Base-by-base conservation (phyloP, 2,797 vertebrate species). In the Mormyrops attenuatus region DNA sequence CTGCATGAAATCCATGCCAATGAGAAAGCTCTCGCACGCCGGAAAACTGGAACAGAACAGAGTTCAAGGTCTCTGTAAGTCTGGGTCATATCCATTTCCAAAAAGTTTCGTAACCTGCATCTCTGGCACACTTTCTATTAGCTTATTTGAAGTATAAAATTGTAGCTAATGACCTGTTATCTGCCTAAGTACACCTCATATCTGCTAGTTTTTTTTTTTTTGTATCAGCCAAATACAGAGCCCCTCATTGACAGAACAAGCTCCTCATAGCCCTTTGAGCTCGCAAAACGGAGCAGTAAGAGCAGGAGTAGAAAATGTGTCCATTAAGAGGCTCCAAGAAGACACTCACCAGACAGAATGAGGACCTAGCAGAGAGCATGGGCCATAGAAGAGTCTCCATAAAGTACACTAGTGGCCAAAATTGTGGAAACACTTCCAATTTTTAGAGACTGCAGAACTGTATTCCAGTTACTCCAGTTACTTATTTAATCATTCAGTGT, bases 161-260 rank as follows among this genome's bases (percentile, higher is more conserved):
- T 3, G 1, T 38, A n/a, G 26, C 5, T 55, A 87, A 87, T 57
- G 55, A 41, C 30, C 52, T 57, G 55, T 87, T 87, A 57, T 63
- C 20, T 41, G 26, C 87, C 52, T 85, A 86, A 88, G 88, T 84
- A 88, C 80, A 60, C 69, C 55, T 34, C 69, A 49, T 52, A 26
- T 52, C 57, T 53, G 60, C 20, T 41, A 89, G 44, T 89, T 90
- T n/a, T 38, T 17, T 69, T 69, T 26, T 77, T 57, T 85, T 88
- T 57, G 82, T 80, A 88, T 57, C 60, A 89, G 88, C 88, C 20
- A 55, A 80, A 91, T 89, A 90, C 90, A 85, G 55, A 44, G 66
- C 88, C 38, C 50, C 89, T 90, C 77, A 80, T 66, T 52, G 49
- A 82, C 88, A 55, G 52, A 57, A 44, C 13, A 20, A 30, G 84